Base-by-base conservation (phyloP, 2,113 vertebrate genomes). In the Cyprinodon brontotheroides region DNA sequence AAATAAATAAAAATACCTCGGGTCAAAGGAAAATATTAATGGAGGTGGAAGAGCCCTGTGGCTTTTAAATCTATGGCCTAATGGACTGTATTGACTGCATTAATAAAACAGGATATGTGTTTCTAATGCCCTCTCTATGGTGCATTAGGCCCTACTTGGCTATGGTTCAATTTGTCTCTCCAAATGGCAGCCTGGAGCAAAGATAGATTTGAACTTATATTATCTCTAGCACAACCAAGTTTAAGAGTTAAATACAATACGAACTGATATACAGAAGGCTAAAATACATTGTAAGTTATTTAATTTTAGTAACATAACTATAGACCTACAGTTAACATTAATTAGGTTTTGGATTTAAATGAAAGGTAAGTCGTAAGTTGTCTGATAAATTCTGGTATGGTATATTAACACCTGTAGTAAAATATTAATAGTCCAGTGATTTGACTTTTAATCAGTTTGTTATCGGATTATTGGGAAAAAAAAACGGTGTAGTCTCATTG, bases 51-150 rank as follows among this genome's bases (percentile, higher is more conserved):
- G 72, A 81, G 84, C 84, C 86, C 74, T 77, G 83, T 87, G 87
- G 89, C 89, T 90, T 92, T 90, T 87, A 93, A 90, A 91, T 92
- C 89, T 82, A 69, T 79, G 79, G 80, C 83, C 90, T 93, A 93
- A 93, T 93, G 92, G 92, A 92, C 91, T 91, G 89, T 91, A 92
- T 92, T 93, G 92, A 92, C 91, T 89, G 82, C 91, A 93, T 93
- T 89, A 92, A 93, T 93, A 92, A 93, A 92, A 93, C 89, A 93
- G 90, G 91, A 93, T 91, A 84, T 90, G 87, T 92, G 89, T 91
- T 93, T 90, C 89, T 91, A 91, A 92, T 92, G 91, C 90, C 85
- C 80, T 91, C 79, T 88, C 85, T 68, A 69, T 86, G 83, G 91
- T 92, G 92, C 92, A 93, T 93, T 93, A 92, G 90, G 83, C 85